phyloP scores from a whole-genome alignment of 2,797 vertebrate genomes.

The Siniperca undulata region DNA sequence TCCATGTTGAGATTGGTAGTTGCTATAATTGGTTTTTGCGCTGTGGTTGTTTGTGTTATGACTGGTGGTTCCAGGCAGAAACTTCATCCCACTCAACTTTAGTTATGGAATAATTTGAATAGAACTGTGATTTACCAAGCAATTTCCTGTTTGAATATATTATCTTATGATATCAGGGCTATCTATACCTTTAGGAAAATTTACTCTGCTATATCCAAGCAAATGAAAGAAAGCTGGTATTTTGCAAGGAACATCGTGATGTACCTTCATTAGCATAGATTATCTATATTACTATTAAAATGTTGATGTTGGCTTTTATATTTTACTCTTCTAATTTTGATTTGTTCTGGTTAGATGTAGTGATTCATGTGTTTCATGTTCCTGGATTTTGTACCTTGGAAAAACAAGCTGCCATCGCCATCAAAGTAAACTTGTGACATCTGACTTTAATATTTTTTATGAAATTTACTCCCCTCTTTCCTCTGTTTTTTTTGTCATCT shows the following conservation, averaged over 20 bases:
- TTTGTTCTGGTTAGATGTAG: background rate
- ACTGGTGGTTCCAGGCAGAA: conserved; percentile 1
- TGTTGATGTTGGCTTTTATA: background rate
- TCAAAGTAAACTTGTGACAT: conserved; percentile 13
- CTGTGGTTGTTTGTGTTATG: conserved; percentile 29
- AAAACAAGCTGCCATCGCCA: background rate
- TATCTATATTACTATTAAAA: background rate
- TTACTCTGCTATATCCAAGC: background rate
- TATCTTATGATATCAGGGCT: background rate
- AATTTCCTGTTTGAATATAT: conserved; percentile 9
- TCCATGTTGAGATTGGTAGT: conserved; percentile 18
- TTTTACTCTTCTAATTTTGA: background rate
- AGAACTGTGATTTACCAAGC: background rate
- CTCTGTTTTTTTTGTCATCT: conserved; percentile 32
- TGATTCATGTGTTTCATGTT: background rate
- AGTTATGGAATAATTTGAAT: background rate
- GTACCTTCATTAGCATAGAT: background rate
- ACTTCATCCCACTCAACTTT: background rate
- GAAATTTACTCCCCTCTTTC: conserved; percentile 23
- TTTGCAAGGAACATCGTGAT: background rate
- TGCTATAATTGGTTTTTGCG: conserved; percentile 28
- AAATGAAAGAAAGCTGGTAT: background rate
- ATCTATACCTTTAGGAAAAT: background rate
- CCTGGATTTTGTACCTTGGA: background rate
- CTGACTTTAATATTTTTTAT: conserved; percentile 18